These are phyloP conservation scores for Sebastes itinus DNA, from an alignment of 2,797 vertebrate genomes.

Conservation along the genomic window DNA sequence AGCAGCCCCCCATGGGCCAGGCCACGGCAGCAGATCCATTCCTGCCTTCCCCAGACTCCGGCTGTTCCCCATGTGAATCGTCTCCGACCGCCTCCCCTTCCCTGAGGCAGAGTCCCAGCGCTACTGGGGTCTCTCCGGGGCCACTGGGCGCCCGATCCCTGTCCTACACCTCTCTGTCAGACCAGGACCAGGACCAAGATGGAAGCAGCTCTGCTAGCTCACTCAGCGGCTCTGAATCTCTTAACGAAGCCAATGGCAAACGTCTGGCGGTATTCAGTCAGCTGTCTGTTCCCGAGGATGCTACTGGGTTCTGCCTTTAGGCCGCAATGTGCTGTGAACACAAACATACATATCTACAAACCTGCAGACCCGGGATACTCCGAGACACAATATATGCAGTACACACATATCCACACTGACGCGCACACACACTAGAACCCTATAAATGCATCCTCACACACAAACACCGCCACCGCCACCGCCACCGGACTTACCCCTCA, in stretches of 20 bases:
- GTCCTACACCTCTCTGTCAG: slow-evolving; percentile 86
- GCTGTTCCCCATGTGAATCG: slow-evolving; percentile 72
- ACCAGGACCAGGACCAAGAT: slow-evolving; percentile 75
- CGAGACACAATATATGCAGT: not conserved
- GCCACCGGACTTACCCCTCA: not conserved
- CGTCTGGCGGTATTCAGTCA: slow-evolving; percentile 91
- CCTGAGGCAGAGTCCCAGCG: slow-evolving; percentile 62
- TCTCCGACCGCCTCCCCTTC: slow-evolving; percentile 73
- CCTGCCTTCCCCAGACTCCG: slow-evolving; percentile 80
- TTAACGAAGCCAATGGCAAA: slow-evolving; percentile 62
- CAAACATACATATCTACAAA: not conserved
- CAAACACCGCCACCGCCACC: not conserved
- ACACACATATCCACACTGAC: not conserved
- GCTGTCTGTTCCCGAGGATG: slow-evolving; percentile 85
- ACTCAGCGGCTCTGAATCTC: slow-evolving; percentile 82
- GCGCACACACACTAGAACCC: not conserved
- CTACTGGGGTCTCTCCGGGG: slow-evolving; percentile 26
- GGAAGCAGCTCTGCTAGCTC: slow-evolving; percentile 84
- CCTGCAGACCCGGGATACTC: not conserved
- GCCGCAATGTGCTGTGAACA: not conserved
- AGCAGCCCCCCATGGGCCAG: slow-evolving; percentile 17
- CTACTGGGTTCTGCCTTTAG: slow-evolving; percentile 69
- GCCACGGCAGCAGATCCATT: slow-evolving; percentile 61
- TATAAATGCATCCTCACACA: not conserved
- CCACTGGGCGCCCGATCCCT: slow-evolving; percentile 76